Evolutionary conservation across 2,888 invertebrate genomes (phyloP), one percentile per base, ranked within the genome.

Genomic region (Zaprionus lineosus): DNA sequence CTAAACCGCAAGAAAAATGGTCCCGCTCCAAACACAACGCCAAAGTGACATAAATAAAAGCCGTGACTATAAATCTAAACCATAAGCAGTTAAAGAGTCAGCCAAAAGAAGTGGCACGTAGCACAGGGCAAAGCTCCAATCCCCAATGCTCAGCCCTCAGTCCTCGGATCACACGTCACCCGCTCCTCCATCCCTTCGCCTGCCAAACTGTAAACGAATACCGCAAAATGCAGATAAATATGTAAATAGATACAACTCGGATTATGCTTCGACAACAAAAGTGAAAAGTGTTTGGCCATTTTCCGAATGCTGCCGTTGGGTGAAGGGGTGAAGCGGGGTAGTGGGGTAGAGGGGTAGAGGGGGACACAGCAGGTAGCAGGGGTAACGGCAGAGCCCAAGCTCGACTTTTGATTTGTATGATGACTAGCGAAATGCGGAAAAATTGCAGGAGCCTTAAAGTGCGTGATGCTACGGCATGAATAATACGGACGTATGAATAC

Each of bases 1-100:
- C 71, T 71, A 70, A 71, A 71, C 71, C 67, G 56, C 71, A 47
- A 39, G 53, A 61, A 70, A 63, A 62, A 56, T 43, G 63, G 53
- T 62, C 15, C 26, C 33, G 44, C 31, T 28, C 24, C 33, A 26
- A 50, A 56, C 58, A 55, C 47, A 69, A 61, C 48, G 58, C 36
- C 53, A 66, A 75, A 78, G 78, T 77, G 78, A 79, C 81, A 81
- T 79, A 79, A 79, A 79, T 79, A 79, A 79, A 79, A 78, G 74
- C 81, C 81, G 75, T 75, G 81, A 77, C 78, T 65, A 78, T 78
- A 78, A 78, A 78, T 78, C 78, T 77, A 77, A 73, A 58, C 68
- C 81, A 78, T 73, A 78, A 81, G 68, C 81, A 70, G 58, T 79
- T 78, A 79, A 77, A 76, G 74, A 76, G 76, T 72, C 78, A 73